Base-by-base conservation (phyloP, 2,113 vertebrate genomes). In the Dryoscopus gambensis region DNA sequence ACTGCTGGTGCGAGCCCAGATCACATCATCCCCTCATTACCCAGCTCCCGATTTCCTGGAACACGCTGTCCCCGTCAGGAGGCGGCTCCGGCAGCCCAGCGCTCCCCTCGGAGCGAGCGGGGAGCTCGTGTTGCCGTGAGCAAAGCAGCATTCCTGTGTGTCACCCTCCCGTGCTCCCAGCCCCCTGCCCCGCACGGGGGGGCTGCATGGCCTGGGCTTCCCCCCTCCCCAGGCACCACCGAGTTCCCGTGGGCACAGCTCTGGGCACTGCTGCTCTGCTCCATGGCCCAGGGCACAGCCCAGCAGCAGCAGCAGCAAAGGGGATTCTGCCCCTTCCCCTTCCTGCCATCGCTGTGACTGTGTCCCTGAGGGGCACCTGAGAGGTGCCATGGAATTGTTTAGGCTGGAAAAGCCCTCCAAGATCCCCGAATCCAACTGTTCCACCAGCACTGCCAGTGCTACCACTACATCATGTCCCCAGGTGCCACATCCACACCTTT, bases 241-340 rank as follows among this genome's bases (percentile, higher is more conserved):
- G 2, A 23, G 37, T 23, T 18, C 11, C 49, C 5, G 12, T 2
- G 1, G 33, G 11, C 10, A 17, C 39, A 31, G 50, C 42, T 50
- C 35, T 0, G 2, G 42, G n/a, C 0, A 1, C 57, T 46, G 50
- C 46, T 75, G n/a, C 68, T 27, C 75, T 3, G 35, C 49, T 11
- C 11, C 1, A 0, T 7, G n/a, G 13, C 35, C 39, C 25, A 1
- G 44, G 2, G 4, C 28, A 17, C 30, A 83, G 37, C 81, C 7
- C 13, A 35, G 67, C 70, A 56, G 16, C 53, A 50, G 2, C 3
- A 68, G 49, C 30, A 53, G 28, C 37, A 17, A 35, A 23, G 55
- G 55, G 39, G 55, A 13, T 30, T 37, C 46, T 4, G 4, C 19
- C 35, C 40, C 47, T 47, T 75, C 27, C 14, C 11, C 40, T 24